Evolutionary conservation across 1,140 invertebrate species (phyloP).

Genomic region (Brachionus angularis): DNA sequence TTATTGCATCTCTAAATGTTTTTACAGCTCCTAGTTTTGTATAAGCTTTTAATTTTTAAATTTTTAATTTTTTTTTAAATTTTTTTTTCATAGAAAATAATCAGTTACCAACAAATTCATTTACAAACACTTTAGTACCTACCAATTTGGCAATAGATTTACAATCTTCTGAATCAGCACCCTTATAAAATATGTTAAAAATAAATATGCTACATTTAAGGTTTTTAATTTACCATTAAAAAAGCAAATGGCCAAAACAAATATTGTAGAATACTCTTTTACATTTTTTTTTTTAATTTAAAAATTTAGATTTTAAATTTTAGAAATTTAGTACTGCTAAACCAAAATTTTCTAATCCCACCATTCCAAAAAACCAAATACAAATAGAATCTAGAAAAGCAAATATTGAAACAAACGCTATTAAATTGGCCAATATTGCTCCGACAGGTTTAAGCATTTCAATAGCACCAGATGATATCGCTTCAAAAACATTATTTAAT

Average conservation of each 20-base stretch:
- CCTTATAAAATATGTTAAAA: neutral
- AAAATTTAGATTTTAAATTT: neutral
- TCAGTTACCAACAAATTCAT: conserved; percentile 44
- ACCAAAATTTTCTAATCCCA: conserved; percentile 45
- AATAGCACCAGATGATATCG: conserved; percentile 19
- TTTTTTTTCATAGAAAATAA: no score
- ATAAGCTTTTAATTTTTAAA: conserved; percentile 9
- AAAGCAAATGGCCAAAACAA: conserved; percentile 44
- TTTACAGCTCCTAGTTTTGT: conserved; percentile 34
- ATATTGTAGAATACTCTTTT: conserved; percentile 31
- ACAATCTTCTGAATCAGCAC: conserved; percentile 24
- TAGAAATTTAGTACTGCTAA: neutral
- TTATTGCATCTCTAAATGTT: conserved; percentile 29
- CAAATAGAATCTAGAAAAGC: conserved; percentile 47
- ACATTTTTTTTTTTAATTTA: conserved; percentile 2
- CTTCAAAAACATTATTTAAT: conserved; percentile 40
- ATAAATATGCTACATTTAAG: neutral
- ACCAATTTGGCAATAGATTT: neutral
- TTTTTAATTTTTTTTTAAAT: conserved; percentile 6
- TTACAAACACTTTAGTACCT: conserved; percentile 41
- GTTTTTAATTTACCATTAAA: conserved; percentile 3
- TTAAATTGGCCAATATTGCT: conserved; percentile 44
- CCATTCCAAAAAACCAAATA: conserved; percentile 46
- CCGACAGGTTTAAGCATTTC: conserved; percentile 17
- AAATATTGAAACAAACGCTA: conserved; percentile 46